Evolutionary conservation across 2,113 vertebrate species (phyloP).

Genomic region (Gambusia holbrooki): DNA sequence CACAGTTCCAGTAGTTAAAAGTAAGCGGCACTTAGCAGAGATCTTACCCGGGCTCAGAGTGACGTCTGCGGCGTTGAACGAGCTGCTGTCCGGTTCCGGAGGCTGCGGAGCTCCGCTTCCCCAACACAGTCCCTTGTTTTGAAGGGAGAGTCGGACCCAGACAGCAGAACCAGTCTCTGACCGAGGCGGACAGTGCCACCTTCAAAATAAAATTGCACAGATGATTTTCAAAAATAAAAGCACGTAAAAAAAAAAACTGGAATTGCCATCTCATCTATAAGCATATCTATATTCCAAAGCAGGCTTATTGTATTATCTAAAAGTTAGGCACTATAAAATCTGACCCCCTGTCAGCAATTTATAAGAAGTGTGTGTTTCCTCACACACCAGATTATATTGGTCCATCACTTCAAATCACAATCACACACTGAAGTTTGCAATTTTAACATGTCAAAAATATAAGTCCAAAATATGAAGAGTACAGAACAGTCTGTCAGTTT

Average conservation of each 20-base stretch:
- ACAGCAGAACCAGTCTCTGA: neutral
- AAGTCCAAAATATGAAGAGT: neutral
- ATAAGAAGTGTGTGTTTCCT: no score
- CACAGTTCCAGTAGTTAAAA: neutral
- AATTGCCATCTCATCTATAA: neutral
- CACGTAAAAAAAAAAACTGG: neutral
- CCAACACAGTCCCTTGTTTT: constrained; percentile 23
- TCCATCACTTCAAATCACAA: no score
- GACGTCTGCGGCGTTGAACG: constrained; percentile 9
- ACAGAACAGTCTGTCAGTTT: constrained; percentile 1
- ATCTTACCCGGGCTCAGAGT: constrained; percentile 45
- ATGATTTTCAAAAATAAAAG: constrained; percentile 9
- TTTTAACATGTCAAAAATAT: neutral
- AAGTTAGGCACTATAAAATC: no score
- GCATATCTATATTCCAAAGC: no score
- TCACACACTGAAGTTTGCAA: neutral
- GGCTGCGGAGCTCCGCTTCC: constrained; percentile 32
- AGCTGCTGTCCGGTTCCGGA: constrained; percentile 16
- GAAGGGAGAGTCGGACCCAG: constrained; percentile 14
- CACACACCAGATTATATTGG: no score
- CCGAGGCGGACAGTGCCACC: neutral
- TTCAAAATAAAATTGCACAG: constrained; percentile 42
- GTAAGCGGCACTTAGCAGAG: neutral
- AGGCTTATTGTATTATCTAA: no score
- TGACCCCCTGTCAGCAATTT: no score